These are phyloP conservation scores for Sialis fuliginosa DNA, from an alignment of 2,888 invertebrate species.

Conservation along the genomic window DNA sequence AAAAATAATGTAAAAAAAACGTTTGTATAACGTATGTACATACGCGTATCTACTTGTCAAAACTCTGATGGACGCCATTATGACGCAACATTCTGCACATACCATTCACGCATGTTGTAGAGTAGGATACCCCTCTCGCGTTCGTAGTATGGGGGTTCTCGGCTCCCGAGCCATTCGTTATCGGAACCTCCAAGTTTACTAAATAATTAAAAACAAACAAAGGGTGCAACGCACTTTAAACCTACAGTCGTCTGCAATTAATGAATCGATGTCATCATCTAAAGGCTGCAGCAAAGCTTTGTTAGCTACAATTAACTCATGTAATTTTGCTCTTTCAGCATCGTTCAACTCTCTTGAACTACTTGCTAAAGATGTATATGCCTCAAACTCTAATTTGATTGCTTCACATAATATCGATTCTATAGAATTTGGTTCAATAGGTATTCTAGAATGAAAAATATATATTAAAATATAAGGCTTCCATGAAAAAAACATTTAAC, in stretches of 20 bases:
- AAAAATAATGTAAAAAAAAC: too few relatives aligned
- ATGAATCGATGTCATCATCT: conserved; percentile 58
- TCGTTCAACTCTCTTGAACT: conserved; percentile 53
- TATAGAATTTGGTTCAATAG: conserved; percentile 49
- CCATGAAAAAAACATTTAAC: neutral
- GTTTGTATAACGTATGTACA: too few relatives aligned
- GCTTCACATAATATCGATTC: conserved; percentile 74
- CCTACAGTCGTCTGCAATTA: conserved; percentile 41
- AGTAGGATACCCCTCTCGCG: too few relatives aligned
- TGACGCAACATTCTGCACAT: too few relatives aligned
- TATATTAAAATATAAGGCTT: neutral
- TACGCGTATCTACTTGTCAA: too few relatives aligned
- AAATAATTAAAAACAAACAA: conserved; percentile 7
- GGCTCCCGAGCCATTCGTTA: too few relatives aligned
- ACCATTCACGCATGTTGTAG: too few relatives aligned
- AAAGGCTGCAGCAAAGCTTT: conserved; percentile 70
- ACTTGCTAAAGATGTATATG: conserved; percentile 35
- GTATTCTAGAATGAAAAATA: conserved; percentile 22
- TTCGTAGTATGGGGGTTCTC: too few relatives aligned
- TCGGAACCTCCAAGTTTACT: too few relatives aligned
- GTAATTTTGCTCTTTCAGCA: conserved; percentile 68
- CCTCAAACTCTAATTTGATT: conserved; percentile 68
- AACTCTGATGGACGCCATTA: too few relatives aligned
- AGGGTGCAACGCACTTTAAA: conserved; percentile 24
- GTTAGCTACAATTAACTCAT: conserved; percentile 71